These are phyloP conservation scores for Ooceraea biroi DNA, from an alignment of 1,140 invertebrate genomes.

Conservation along the genomic window DNA sequence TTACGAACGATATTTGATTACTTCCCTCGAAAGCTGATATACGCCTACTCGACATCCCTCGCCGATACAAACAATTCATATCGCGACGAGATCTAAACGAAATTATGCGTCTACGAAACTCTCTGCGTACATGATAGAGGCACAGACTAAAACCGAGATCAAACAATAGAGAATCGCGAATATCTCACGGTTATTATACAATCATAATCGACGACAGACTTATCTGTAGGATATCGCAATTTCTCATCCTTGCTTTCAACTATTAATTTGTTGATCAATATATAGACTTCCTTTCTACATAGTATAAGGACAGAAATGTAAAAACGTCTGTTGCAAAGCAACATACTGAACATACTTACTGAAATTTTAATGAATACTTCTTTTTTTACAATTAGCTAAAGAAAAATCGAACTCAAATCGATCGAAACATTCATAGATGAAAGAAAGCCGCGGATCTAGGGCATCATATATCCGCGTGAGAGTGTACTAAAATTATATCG, in stretches of 20 bases:
- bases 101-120: conserved; percentile 30
- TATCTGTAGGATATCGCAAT: not conserved
- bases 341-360: no score
- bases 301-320: no score
- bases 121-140: not conserved
- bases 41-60: conserved; percentile 7
- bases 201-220: not conserved
- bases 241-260: not conserved
- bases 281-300: not conserved
- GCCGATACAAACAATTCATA: not conserved
- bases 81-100: not conserved
- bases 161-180: conserved; percentile 47
- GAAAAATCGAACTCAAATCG: not conserved
- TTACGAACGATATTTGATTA: conserved; percentile 34
- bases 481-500: not conserved
- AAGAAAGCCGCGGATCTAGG: not conserved
- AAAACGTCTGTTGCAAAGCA: not conserved
- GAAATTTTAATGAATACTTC: no score
- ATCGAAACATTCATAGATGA: not conserved
- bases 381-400: no score
- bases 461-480: not conserved
- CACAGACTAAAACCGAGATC: not conserved
- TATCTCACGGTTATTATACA: conserved; percentile 6
- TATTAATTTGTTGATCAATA: not conserved
- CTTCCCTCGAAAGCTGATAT: conserved; percentile 31